Base-by-base conservation (phyloP, 1,140 invertebrate species). In the Acromyrmex heyeri region DNA sequence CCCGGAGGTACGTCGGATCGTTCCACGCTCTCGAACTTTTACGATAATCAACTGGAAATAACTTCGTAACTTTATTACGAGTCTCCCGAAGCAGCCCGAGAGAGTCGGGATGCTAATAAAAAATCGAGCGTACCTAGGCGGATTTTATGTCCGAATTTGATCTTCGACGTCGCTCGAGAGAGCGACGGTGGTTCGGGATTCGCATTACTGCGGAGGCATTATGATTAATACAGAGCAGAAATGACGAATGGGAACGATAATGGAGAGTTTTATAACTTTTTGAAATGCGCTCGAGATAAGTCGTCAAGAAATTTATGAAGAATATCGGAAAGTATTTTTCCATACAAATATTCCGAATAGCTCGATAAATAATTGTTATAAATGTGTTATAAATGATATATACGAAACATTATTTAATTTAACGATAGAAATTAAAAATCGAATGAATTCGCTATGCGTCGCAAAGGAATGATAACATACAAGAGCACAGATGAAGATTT, bases 31-130 rank as follows among this genome's bases (percentile, higher is more conserved):
- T 76, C 86, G 30, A 92, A 92, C 91, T 93, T 92, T 92, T 92
- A 93, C 92, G 92, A 93, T 92, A 93, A 92, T 92, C 91, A 92
- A 93, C 88, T 91, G 90, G 91, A 90, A 92, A 93, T 92, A 92
- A 92, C 87, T 93, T 92, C 88, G 91, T 92, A 92, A 93, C 92
- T 93, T 92, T 93, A 91, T 93, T 92, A 88, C 87, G 85, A 62
- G 83, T 89, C 91, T 86, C 86, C 82, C 86, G 69, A 73, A 83
- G 79, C 59, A 57, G 38, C 50, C 64, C 50, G 21, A 50, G 67
- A 30, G 62, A 50, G 53, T 24, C 55, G 18, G n/a, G 57, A 48
- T 18, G 48, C 62, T 78, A 87, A 90, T 83, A 89, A 89, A 90
- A 90, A 90, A 87, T 83, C 61, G 76, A 62, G 82, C 73, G 61